phyloP scores from a whole-genome alignment of 2,113 vertebrate genomes.

The Carlito syrichta region DNA sequence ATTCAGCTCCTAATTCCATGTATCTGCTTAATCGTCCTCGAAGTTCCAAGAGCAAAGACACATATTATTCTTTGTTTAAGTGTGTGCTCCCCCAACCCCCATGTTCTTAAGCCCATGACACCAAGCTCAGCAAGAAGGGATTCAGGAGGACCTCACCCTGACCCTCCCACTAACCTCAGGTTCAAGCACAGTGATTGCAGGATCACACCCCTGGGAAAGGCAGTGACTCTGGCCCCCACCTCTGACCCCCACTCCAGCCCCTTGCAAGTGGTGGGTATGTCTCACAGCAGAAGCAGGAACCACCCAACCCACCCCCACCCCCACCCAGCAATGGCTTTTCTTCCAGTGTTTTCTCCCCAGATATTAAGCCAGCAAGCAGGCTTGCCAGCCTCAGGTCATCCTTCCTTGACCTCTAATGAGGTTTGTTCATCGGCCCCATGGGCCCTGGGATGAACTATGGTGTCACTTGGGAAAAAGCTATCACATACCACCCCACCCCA shows the following conservation, averaged over 20 bases:
- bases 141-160: background rate
- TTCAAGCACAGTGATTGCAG: background rate
- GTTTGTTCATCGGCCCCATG: background rate
- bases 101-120: background rate
- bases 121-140: background rate
- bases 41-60: constrained; percentile 28
- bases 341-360: constrained; percentile 8
- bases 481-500: background rate
- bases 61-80: background rate
- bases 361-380: background rate
- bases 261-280: background rate
- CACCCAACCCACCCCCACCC: background rate
- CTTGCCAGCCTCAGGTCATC: background rate
- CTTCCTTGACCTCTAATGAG: background rate
- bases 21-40: background rate
- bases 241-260: background rate
- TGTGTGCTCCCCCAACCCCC: background rate
- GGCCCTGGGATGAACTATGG: background rate
- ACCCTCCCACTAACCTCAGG: background rate
- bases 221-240: background rate
- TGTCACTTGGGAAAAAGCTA: background rate
- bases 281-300: background rate
- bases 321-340: background rate
- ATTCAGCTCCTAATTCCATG: background rate
- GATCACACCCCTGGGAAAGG: background rate